Evolutionary conservation across 2,888 invertebrate species (phyloP), one percentile per base, ranked within the genome.

Genomic region (Microctonus hyperodae): DNA sequence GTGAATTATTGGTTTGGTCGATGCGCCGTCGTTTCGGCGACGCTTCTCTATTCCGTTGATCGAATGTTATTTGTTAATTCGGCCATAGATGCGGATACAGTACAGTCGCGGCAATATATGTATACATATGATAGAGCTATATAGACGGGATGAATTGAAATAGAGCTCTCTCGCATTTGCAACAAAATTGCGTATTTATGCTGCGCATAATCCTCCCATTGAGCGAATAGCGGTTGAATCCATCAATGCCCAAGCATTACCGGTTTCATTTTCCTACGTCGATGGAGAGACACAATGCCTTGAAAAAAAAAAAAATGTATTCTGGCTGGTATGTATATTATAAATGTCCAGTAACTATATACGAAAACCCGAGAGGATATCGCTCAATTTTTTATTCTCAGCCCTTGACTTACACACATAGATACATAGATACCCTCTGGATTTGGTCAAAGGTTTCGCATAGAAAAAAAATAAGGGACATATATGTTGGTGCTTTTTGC

Each of bases 201-300:
- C 82, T 74, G 70, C 76, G 83, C 81, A 83, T 83, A 83, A 83
- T 83, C 78, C 78, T 66, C 71, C 80, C 79, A 83, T 83, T 81
- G 75, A 75, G 62, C 70, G 74, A 80, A 81, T 79, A 79, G 79
- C 73, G 37, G 72, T 74, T 70, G 75, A 79, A 82, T 82, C 81
- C 78, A 79, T 82, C 82, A 82, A 81, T 80, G 81, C 80, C 79
- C 72, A 72, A 72, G 74, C 78, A 81, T 78, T 80, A 77, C 79
- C 79, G 80, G 76, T 78, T 78, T 78, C 79, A 81, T 81, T 80
- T 81, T 81, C 78, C 77, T 76, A 78, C 75, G 75, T 74, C 77
- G 79, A 80, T 75, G 75, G 74, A 77, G 75, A 75, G 70, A 74
- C 75, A 76, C 78, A 77, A 78, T 77, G 76, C 76, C 75, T 69